A percentile compares a stretch with the other conserved stretches of the same genome.
Evolutionary conservation across 2,888 invertebrate species (phyloP).

Genomic region (Caradrina kadenii): DNA sequence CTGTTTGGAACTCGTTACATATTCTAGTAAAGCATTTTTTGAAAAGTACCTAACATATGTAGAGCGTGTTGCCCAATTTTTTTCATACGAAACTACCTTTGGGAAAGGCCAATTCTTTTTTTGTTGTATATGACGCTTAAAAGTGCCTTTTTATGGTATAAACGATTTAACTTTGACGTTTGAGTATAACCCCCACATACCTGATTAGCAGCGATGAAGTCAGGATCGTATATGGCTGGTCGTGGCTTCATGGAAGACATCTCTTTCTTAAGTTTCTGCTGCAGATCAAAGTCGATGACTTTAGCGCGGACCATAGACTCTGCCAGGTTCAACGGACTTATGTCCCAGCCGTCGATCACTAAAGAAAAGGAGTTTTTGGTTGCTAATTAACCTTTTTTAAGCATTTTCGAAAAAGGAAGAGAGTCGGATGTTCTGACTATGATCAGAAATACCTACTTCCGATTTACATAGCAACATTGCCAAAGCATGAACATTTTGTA

Average conservation of each 20-base stretch:
- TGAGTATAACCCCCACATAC: slow-evolving; percentile 73
- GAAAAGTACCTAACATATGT: too few species aligned
- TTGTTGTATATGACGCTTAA: too few species aligned
- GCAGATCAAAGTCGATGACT: slow-evolving; percentile 95
- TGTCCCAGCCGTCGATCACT: slow-evolving; percentile 97
- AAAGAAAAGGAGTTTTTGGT: background rate
- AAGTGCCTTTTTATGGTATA: too few species aligned
- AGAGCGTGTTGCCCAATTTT: too few species aligned
- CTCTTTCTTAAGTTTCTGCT: slow-evolving; percentile 93
- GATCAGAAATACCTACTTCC: too few species aligned
- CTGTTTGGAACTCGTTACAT: too few species aligned
- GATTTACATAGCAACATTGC: too few species aligned
- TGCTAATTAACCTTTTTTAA: background rate
- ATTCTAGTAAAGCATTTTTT: too few species aligned
- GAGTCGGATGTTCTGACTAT: background rate
- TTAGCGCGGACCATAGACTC: slow-evolving; percentile 96
- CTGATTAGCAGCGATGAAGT: slow-evolving; percentile 99
- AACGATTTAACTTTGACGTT: too few species aligned
- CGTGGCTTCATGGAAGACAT: slow-evolving; percentile 95
- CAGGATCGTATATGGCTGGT: slow-evolving; percentile 96
- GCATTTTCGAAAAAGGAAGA: background rate
- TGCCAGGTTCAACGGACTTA: slow-evolving; percentile 95
- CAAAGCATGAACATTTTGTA: too few species aligned
- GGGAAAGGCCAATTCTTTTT: too few species aligned
- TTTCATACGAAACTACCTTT: too few species aligned